Conservation (phyloP, 2,113 vertebrate genomes). For the Thamnaconus septentrionalis region DNA sequence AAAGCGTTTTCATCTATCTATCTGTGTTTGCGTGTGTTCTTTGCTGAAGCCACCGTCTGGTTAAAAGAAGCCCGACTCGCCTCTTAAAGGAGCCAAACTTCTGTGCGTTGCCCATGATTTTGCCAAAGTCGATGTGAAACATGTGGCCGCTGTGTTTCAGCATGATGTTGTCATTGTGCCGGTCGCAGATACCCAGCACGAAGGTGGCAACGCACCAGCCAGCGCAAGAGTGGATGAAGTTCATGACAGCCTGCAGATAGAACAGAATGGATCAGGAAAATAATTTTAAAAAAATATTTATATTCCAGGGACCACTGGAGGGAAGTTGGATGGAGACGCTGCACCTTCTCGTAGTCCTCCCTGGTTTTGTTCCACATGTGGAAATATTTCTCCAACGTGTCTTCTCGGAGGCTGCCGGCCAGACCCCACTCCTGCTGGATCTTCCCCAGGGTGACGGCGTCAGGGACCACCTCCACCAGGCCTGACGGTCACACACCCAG, state of each 20-base stretch:
- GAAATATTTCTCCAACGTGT: conserved; percentile 92
- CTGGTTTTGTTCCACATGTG: conserved; percentile 89
- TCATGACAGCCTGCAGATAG: conserved; percentile 86
- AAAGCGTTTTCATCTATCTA: too few species aligned
- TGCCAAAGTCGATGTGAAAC: conserved; percentile 96
- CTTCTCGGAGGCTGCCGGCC: conserved; percentile 87
- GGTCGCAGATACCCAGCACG: conserved; percentile 93
- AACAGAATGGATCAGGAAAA: neutral
- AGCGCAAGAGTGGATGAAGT: conserved; percentile 94
- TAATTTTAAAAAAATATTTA: neutral
- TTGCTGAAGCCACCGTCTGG: too few species aligned
- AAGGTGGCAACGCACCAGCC: conserved; percentile 96
- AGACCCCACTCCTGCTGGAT: conserved; percentile 93
- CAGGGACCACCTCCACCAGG: conserved; percentile 93
- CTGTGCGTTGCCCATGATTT: conserved; percentile 93
- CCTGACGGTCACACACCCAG: conserved; percentile 68
- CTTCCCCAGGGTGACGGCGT: conserved; percentile 88
- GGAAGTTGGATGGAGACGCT: neutral
- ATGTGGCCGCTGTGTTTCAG: conserved; percentile 92
- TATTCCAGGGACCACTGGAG: neutral
- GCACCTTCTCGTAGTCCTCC: conserved; percentile 89
- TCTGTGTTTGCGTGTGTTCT: too few species aligned
- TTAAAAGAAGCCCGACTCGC: too few species aligned
- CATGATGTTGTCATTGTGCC: conserved; percentile 99
- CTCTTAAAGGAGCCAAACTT: conserved; percentile 92